Percentiles rank a stretch among this genome's conserved stretches.
Conservation (phyloP, 2,888 invertebrate genomes). For the Cacoxenus indagator region DNA sequence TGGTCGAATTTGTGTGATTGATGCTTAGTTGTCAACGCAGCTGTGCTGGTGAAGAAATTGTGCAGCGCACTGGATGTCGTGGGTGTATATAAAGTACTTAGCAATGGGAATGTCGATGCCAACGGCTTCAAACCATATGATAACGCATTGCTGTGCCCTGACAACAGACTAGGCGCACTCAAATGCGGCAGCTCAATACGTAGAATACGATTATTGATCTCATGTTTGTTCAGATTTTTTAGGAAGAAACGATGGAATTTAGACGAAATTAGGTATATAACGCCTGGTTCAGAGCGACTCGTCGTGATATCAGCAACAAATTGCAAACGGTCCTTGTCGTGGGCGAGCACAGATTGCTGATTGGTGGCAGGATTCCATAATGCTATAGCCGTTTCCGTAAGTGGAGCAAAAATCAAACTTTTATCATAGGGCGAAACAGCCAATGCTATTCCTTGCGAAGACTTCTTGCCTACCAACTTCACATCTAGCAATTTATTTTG, state of each 20-base stretch:
- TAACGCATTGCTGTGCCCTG: conserved; percentile 40
- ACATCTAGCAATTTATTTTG: conserved; percentile 81
- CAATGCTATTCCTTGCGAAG: conserved; percentile 85
- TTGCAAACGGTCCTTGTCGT: conserved; percentile 80
- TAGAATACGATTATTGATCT: conserved; percentile 82
- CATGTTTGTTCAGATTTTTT: conserved; percentile 77
- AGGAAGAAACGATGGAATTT: conserved; percentile 86
- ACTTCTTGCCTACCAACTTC: conserved; percentile 84
- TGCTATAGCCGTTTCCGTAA: conserved; percentile 85
- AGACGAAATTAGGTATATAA: conserved; percentile 81
- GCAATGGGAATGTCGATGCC: neutral
- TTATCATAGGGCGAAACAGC: conserved; percentile 81
- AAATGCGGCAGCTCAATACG: conserved; percentile 71
- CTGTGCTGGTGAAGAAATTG: conserved; percentile 56
- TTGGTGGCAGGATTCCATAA: conserved; percentile 83
- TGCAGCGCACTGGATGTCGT: conserved; percentile 38
- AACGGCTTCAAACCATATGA: conserved; percentile 31
- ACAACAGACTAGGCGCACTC: conserved; percentile 24
- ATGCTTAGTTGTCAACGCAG: conserved; percentile 42
- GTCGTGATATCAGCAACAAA: conserved; percentile 84
- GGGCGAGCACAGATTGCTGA: conserved; percentile 80
- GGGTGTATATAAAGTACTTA: conserved; percentile 3
- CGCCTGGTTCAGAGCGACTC: conserved; percentile 78
- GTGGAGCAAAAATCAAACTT: conserved; percentile 82
- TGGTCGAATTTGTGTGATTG: conserved; percentile 58